Base-by-base conservation (phyloP, 2,113 vertebrate genomes). In the Hirundichthys speculiger region DNA sequence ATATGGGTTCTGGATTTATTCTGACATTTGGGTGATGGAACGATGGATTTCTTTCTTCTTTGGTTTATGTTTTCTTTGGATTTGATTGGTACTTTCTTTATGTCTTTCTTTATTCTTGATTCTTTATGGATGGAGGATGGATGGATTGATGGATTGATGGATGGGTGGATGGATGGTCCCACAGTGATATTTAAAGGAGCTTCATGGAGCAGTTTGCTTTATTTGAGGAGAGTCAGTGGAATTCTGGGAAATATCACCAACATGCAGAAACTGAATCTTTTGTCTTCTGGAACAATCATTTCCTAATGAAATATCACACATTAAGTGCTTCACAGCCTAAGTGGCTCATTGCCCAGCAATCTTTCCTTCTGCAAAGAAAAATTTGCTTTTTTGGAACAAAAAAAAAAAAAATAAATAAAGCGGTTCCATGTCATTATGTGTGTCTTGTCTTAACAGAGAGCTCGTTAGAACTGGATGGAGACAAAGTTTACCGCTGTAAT, bases 271-370 rank as follows among this genome's bases (percentile, higher is more conserved):
- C 67, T 56, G 66, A 13, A 56, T 73, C 49, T 55, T n/a, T 41
- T 60, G 40, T 58, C 21, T 50, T 41, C 58, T 60, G 70, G 54
- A 54, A 64, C 41, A 41, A 42, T 48, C 19, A 38, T 19, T 58
- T 58, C 39, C 30, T 61, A 47, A 34, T 1, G 8, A 75, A 71
- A 68, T 64, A 75, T 68, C 52, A 77, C 48, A 71, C 15, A 14
- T n/a, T 49, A 41, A 59, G 62, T 34, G 51, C 57, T 61, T 68
- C 41, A 24, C 11, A 39, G 40, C 24, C 59, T 79, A 42, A 77
- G 56, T 58, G 53, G 48, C 55, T 76, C 25, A 43, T 41, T 67
- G 52, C 46, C 63, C 25, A 39, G 59, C 53, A 69, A 51, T 74
- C 59, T 74, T 64, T 46, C 38, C 51, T 41, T 13, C 13, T 49